Evolutionary conservation across 2,113 vertebrate genomes (phyloP), one percentile per base, ranked within the genome.

Genomic region (Donacobius atricapilla): DNA sequence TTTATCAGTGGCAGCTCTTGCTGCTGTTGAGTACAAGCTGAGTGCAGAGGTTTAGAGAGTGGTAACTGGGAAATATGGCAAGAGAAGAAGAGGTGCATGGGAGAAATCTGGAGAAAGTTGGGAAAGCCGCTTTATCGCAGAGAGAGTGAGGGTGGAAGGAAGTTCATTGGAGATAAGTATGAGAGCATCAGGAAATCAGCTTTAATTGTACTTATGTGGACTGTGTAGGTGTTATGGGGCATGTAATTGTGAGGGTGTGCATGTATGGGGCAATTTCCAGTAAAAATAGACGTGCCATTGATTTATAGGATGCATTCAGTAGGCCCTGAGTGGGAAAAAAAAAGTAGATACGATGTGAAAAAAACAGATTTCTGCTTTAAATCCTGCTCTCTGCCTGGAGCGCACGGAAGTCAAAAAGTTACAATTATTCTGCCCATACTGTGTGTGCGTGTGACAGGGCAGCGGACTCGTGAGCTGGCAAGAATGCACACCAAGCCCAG

Each of bases 241-340:
- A 5, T 14, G 24, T 17, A 25, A 21, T 42, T 30, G 20, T 50
- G 61, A 35, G 42, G 31, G 19, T 57, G 25, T 31, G 25, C 31
- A 17, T 0, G 1, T 31, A 7, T 13, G 15, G 20, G 25, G 16
- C 31, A 42, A 37, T 22, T 51, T 37, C 27, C 33, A 68, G 45
- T 44, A 44, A 69, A 68, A 77, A 44, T 4, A 31, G 11, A 39
- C 18, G 9, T 33, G 53, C 37, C 37, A 17, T 18, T 58, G 51
- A 42, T 44, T 35, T 44, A 21, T 6, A 27, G 27, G 37, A 77
- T 22, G 14, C 22, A 58, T 37, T 50, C 37, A 60, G 31, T 31
- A 76, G 61, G 21, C 20, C 9, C 44, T 51, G 27, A 37, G 11
- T 9, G 22, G 11, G 2, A 4, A 15, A 2, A 6, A 6, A 39